Conservation (phyloP, 2,888 invertebrate genomes). For the Thysanoteuthis rhombus region DNA sequence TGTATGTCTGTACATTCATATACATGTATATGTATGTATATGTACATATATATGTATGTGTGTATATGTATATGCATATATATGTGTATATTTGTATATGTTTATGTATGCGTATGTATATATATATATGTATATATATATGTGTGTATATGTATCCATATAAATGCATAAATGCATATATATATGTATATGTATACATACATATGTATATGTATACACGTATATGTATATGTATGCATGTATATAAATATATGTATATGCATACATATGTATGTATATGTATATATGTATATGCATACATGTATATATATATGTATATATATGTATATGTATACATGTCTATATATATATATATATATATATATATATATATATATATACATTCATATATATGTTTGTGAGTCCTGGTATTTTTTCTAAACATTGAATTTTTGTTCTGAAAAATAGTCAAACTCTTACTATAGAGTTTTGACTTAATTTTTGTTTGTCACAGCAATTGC, state of each 20-base stretch:
- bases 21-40: background rate
- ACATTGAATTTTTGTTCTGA: no score
- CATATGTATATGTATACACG: background rate
- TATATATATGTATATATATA: background rate
- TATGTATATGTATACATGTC: background rate
- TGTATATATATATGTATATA: background rate
- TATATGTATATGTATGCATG: background rate
- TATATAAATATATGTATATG: background rate
- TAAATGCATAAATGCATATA: no score
- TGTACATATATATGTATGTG: background rate
- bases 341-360: background rate
- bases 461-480: no score
- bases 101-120: background rate
- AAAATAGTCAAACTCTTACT: no score
- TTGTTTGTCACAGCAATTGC: no score
- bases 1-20: background rate
- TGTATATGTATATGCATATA: background rate
- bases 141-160: background rate
- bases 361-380: background rate
- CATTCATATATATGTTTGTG: background rate
- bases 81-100: background rate
- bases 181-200: background rate
- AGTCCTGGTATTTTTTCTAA: no score
- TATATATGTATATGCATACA: background rate
- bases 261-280: background rate